phyloP scores from a whole-genome alignment of 2,113 vertebrate species.

The Oenanthe melanoleuca region DNA sequence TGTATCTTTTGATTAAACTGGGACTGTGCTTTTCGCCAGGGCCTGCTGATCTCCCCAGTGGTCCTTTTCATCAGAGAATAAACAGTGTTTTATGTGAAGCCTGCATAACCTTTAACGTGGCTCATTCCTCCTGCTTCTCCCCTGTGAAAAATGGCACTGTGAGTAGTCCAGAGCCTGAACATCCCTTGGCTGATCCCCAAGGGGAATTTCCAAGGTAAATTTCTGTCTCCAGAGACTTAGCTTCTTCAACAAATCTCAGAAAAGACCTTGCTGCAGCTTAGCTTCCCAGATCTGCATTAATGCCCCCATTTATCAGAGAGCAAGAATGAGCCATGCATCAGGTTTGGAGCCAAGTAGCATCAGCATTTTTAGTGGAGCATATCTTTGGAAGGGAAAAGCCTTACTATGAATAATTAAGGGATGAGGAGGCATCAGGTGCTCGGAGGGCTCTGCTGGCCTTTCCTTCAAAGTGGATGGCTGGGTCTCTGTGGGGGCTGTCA shows the following conservation, averaged over 20 bases:
- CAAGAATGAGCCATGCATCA: background rate
- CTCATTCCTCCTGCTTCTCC: background rate
- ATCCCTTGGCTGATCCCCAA: background rate
- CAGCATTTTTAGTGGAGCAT: constrained; percentile 5
- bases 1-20: background rate
- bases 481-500: background rate
- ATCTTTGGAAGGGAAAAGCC: background rate
- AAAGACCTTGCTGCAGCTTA: background rate
- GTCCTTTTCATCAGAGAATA: background rate
- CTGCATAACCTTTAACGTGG: background rate
- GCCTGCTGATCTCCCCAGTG: background rate
- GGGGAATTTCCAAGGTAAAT: background rate
- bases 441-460: background rate
- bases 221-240: background rate
- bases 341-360: background rate
- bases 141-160: background rate
- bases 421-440: background rate
- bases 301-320: background rate
- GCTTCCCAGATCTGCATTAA: background rate
- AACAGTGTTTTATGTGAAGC: background rate
- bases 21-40: background rate
- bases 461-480: background rate
- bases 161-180: background rate
- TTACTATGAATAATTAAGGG: constrained; percentile 15
- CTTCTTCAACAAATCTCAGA: background rate